Percentiles rank a stretch among this genome's conserved stretches.
Evolutionary conservation across 2,888 invertebrate species (phyloP).

Genomic region (Stomorhina lunata): DNA sequence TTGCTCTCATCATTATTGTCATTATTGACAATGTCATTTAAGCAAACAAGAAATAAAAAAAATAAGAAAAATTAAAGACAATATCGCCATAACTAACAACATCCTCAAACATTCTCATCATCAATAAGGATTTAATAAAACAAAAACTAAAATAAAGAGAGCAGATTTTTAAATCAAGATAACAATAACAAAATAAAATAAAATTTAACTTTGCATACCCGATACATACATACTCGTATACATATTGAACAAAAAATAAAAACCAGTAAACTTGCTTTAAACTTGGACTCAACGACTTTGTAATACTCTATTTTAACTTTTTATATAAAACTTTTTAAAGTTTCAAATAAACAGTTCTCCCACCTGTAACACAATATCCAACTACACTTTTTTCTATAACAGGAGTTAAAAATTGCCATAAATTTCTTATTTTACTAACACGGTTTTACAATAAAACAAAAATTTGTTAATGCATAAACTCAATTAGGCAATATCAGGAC

Average conservation of each 20-base stretch:
- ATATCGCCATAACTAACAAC: slow-evolving; percentile 54
- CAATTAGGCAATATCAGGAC: too few species aligned
- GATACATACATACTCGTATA: too few species aligned
- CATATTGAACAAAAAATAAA: slow-evolving; percentile 15
- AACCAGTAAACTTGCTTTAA: not conserved
- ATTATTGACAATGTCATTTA: slow-evolving; percentile 58
- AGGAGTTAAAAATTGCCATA: too few species aligned
- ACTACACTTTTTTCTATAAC: too few species aligned
- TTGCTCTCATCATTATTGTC: slow-evolving; percentile 50
- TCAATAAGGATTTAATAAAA: slow-evolving; percentile 54
- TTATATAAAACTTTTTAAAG: too few species aligned
- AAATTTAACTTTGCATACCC: slow-evolving; percentile 61
- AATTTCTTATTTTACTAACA: too few species aligned
- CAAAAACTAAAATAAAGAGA: slow-evolving; percentile 43
- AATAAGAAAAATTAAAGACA: slow-evolving; percentile 19
- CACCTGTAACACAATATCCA: too few species aligned
- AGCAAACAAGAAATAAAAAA: not conserved
- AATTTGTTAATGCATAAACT: not conserved
- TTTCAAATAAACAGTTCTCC: too few species aligned
- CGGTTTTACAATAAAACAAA: not conserved
- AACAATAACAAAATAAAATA: slow-evolving; percentile 60
- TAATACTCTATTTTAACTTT: not conserved
- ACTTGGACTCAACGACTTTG: not conserved
- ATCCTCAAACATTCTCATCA: slow-evolving; percentile 56
- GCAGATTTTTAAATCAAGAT: slow-evolving; percentile 61